Evolutionary conservation across 2,797 vertebrate genomes (phyloP), one percentile per base, ranked within the genome.

Genomic region (Halcyon chelicuti): DNA sequence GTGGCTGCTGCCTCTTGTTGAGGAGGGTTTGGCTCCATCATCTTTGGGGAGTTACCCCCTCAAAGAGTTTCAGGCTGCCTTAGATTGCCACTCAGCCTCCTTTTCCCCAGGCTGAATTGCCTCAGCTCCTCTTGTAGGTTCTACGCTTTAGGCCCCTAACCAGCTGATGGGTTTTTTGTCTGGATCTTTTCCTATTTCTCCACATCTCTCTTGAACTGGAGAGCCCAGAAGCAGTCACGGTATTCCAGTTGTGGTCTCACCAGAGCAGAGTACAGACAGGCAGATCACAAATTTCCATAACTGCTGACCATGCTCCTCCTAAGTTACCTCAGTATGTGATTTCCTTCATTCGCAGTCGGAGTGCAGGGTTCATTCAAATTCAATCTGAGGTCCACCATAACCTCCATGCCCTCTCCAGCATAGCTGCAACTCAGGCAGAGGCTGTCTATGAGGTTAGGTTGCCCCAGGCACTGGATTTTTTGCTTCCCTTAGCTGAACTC

Each of bases 201-300:
- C 61, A 33, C 7, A 23, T 58, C 10, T 15, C 12, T 47, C 51
- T 51, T 31, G 71, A 65, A 35, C 33, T 25, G 33, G 14, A 49
- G 58, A 25, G 21, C 14, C 9, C 47, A 8, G 37, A 70, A 72
- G 8, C 8, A 8, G 17, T 14, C 21, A 13, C 22, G 39, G 47
- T 17, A 31, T 79, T 86, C 39, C 82, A 75, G 23, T 10, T 46
- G 39, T 42, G 35, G 37, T 16, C 63, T 16, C 42, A 54, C 10
- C 42, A 58, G 37, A 1, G 1, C n/a, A 0, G 0, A 40, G 8
- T 31, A 60, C 33, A 35, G 26, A 51, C 42, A 39, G 47, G 40
- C 2, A 12, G 58, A 16, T 52, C 39, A 66, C 2, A 25, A 7
- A 29, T 67, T 52, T 52, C 49, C 3, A 0, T 47, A 60, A 29